Conservation (phyloP, 2,113 vertebrate genomes). For the Myotis yumanensis region DNA sequence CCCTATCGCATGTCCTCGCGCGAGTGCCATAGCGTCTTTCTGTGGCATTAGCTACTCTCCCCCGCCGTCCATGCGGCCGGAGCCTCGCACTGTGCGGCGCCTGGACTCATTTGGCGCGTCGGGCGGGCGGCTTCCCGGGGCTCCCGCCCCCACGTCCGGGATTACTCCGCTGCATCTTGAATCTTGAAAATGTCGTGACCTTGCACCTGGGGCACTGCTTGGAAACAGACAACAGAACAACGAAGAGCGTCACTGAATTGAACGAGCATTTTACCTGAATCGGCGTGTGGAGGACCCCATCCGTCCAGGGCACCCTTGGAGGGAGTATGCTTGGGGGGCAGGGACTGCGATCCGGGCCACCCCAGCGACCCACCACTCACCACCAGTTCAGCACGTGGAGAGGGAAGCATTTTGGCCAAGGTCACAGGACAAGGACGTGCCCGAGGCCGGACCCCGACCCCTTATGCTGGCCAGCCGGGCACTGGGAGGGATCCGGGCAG, state of each 20-base stretch:
- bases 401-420: background rate
- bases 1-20: too few relatives aligned
- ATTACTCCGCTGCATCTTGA: background rate
- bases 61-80: fast-evolving
- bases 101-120: background rate
- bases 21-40: background rate
- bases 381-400: background rate
- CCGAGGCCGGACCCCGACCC: fast-evolving
- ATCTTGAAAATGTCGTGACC: background rate
- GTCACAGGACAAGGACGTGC: background rate
- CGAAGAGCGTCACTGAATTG: background rate
- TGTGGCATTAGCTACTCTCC: fast-evolving
- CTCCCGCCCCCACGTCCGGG: background rate
- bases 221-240: background rate
- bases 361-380: fast-evolving
- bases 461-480: fast-evolving
- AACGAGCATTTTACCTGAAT: background rate
- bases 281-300: background rate
- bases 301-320: fast-evolving
- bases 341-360: fast-evolving
- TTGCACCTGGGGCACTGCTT: background rate
- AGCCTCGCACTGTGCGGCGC: background rate
- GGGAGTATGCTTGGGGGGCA: background rate
- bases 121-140: background rate
- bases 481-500: background rate